Percentiles rank a stretch among this genome's conserved stretches.
phyloP scores from a whole-genome alignment of 2,113 vertebrate genomes.

The Coracopsis vasa region DNA sequence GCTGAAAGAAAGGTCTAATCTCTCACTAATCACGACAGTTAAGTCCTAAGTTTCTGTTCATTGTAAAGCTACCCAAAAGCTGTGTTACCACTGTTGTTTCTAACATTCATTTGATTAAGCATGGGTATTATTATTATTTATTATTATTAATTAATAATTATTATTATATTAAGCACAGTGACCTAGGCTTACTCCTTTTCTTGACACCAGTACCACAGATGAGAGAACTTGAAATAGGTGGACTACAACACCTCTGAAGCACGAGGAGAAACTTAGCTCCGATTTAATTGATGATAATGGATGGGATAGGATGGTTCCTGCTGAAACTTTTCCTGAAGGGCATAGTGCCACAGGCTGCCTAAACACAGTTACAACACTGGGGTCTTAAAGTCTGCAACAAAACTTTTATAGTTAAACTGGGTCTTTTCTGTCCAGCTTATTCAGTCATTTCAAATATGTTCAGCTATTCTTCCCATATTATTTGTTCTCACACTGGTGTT shows the following conservation, averaged over 20 bases:
- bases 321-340: not conserved
- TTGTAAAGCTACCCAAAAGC: not conserved
- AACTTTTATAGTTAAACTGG: not conserved
- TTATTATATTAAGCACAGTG: not conserved
- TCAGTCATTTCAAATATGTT: not conserved
- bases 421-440: not conserved
- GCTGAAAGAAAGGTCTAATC: not conserved
- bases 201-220: not conserved
- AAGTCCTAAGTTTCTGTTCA: not conserved
- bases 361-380: accelerated
- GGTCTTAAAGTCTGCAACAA: not conserved
- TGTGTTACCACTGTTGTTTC: accelerated
- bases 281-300: not conserved
- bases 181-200: not conserved
- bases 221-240: not conserved
- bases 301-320: not conserved
- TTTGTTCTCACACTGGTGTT: not conserved
- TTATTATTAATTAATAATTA: too few relatives aligned
- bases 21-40: not conserved
- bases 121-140: not conserved
- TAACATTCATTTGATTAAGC: not conserved
- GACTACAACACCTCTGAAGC: not conserved
- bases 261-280: not conserved
- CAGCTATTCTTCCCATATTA: not conserved
- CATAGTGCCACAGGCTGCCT: not conserved